Base-by-base conservation (phyloP, 2,888 invertebrate genomes). In the Plebejus melissa region DNA sequence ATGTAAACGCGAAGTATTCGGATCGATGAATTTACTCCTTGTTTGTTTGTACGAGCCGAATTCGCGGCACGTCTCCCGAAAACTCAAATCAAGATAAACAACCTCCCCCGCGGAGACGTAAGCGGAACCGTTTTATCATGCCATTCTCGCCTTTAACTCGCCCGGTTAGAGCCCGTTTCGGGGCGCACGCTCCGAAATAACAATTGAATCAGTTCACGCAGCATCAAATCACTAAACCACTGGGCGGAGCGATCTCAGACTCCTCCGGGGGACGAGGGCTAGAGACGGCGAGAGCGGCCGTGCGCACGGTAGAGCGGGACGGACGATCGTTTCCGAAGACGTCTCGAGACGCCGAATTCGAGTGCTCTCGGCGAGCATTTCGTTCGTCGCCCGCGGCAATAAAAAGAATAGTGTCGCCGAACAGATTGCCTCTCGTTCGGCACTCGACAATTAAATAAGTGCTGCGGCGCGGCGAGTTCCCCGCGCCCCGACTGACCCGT, bases 171-270 rank as follows among this genome's bases (percentile, higher is more conserved):
- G 90, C 85, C 83, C 86, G 86, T 90, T 91, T 91, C 91, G 82
- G 89, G 86, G 84, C 83, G 86, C 82, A 81, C 82, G 82, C 85
- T 81, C 82, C 84, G 85, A 82, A 83, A 87, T 86, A 90, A 92
- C 92, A 93, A 93, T 93, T 93, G 93, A 93, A 93, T 93, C 93
- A 93, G 93, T 93, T 93, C 91, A 93, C 93, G 92, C 93, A 93
- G 93, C 93, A 93, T 93, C 93, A 93, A 93, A 93, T 93, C 93
- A 93, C 93, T 93, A 93, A 93, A 93, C 93, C 93, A 89, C 92
- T 90, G 93, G 93, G 93, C 93, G 93, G 93, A 88, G 93, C 92
- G 85, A 87, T 88, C 87, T 85, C 89, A 88, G 92, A 90, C 92
- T 91, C 93, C 92, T 84, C 90, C 88, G 91, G 87, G 88, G 88